These are phyloP conservation scores for Myotis findleyi DNA, from an alignment of 2,797 vertebrate genomes.

Conservation along the genomic window DNA sequence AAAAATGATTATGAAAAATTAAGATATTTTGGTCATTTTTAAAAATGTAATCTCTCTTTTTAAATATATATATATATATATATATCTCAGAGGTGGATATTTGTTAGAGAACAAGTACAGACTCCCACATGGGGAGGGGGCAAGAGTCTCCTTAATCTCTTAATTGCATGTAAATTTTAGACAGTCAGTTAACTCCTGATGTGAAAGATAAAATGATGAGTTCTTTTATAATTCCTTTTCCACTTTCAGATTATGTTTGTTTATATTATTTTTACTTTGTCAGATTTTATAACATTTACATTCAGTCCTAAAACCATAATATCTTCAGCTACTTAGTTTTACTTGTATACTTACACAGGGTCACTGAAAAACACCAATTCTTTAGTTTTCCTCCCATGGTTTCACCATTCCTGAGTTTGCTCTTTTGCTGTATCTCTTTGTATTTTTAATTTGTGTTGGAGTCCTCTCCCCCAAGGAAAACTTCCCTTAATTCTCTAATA, in stretches of 20 bases:
- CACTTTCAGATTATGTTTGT: too few relatives aligned
- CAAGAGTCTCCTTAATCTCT: neutral
- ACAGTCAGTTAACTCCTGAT: neutral
- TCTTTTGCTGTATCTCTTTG: neutral
- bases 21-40: neutral
- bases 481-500: neutral
- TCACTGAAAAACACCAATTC: neutral
- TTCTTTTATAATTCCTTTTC: neutral
- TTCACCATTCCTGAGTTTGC: neutral
- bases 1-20: conserved; percentile 18
- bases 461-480: neutral
- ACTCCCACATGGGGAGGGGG: too few relatives aligned
- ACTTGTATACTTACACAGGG: neutral
- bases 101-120: too few relatives aligned
- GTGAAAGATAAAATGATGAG: neutral
- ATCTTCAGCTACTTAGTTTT: too few relatives aligned
- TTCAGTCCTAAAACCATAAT: too few relatives aligned
- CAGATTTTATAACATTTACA: too few relatives aligned
- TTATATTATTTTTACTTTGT: too few relatives aligned
- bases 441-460: conserved; percentile 7
- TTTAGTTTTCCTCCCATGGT: neutral
- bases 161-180: conserved; percentile 16
- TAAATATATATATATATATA: too few relatives aligned
- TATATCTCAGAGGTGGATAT: too few relatives aligned
- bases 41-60: too few relatives aligned